Percentiles rank a stretch among this genome's conserved stretches.
These are phyloP conservation scores for Drosophila micromelanica DNA, from an alignment of 1,140 invertebrate species.

Conservation along the genomic window DNA sequence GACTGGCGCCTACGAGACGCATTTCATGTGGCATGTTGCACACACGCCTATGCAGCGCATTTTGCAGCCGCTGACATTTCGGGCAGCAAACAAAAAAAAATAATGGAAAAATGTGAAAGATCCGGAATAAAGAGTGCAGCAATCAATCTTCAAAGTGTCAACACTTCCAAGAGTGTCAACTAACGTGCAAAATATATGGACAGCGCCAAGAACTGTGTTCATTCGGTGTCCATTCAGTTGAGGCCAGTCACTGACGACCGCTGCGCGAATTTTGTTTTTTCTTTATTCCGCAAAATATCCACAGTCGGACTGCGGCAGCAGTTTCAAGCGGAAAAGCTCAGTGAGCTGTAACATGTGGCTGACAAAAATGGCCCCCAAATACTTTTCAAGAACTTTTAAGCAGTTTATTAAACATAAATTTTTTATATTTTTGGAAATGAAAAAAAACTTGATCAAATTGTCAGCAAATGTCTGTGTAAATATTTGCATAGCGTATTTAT, in stretches of 20 bases:
- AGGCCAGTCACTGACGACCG: not conserved
- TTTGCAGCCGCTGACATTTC: constrained; percentile 19
- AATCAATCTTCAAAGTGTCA: constrained; percentile 67
- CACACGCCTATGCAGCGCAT: constrained; percentile 18
- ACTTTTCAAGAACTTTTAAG: constrained; percentile 10
- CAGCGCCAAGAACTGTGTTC: not conserved
- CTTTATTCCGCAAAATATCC: constrained; percentile 11
- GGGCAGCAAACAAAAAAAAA: constrained; percentile 14
- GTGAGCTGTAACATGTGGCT: constrained; percentile 8
- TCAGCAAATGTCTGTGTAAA: constrained; percentile 23
- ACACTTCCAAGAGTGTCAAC: constrained; percentile 52
- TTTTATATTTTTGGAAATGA: not conserved
- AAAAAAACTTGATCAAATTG: constrained; percentile 9
- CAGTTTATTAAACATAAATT: not conserved
- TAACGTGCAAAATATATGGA: constrained; percentile 35
- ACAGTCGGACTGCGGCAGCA: not conserved
- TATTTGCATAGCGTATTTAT: constrained; percentile 38
- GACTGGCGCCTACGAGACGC: constrained; percentile 71
- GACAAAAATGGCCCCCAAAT: not conserved
- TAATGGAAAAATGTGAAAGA: constrained; percentile 7
- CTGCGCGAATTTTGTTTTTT: not conserved
- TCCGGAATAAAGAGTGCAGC: constrained; percentile 43
- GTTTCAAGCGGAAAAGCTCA: constrained; percentile 13
- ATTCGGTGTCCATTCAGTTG: not conserved
- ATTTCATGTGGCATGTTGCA: constrained; percentile 38